Percentiles rank a stretch among this genome's conserved stretches.
Conservation (phyloP, 2,113 vertebrate species). For the Stigmatopora nigra region DNA sequence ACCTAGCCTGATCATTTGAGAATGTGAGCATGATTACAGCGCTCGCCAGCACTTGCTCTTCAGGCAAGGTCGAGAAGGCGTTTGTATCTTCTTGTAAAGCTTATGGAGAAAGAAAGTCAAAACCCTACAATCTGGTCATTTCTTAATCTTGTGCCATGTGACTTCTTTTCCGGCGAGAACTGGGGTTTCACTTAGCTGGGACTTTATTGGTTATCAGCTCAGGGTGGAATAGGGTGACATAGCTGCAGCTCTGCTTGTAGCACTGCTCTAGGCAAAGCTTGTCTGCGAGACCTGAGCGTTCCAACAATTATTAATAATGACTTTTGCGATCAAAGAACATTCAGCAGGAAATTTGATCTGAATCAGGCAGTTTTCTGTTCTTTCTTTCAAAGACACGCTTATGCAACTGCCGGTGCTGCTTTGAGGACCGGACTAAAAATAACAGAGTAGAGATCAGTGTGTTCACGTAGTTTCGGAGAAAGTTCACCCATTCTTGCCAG, state of each 20-base stretch:
- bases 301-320: constrained; percentile 50
- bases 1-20: constrained; percentile 27
- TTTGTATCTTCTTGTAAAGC: constrained; percentile 24
- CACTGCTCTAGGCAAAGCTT: constrained; percentile 34
- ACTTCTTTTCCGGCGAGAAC: constrained; percentile 4
- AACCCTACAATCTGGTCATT: constrained; percentile 37
- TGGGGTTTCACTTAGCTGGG: constrained; percentile 39
- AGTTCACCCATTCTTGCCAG: background rate
- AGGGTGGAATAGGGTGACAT: constrained; percentile 53
- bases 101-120: constrained; percentile 28
- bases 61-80: constrained; percentile 9
- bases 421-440: background rate
- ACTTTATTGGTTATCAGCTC: constrained; percentile 49
- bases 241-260: constrained; percentile 34
- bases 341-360: constrained; percentile 8
- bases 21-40: constrained; percentile 36
- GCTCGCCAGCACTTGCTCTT: constrained; percentile 17
- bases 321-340: constrained; percentile 16
- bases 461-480: background rate
- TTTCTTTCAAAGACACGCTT: constrained; percentile 28
- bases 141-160: constrained; percentile 10
- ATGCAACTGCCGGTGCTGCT: constrained; percentile 12
- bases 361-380: constrained; percentile 24
- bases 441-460: constrained; percentile 3
- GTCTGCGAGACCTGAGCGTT: constrained; percentile 35